Percentiles rank a stretch among this genome's conserved stretches.
phyloP scores from a whole-genome alignment of 2,888 invertebrate genomes.

The Archaeoteleia sp. region DNA sequence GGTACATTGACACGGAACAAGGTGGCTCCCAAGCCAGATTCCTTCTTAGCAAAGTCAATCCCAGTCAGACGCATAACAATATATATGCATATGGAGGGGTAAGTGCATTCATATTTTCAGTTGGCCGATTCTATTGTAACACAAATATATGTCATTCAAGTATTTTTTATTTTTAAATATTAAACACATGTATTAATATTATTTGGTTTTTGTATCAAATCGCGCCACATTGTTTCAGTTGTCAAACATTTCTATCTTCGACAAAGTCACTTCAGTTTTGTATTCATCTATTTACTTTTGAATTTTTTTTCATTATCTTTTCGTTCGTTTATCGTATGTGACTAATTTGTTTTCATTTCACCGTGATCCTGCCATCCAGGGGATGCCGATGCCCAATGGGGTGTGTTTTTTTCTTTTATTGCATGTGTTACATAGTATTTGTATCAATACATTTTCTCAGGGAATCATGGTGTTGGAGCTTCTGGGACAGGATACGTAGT shows the following conservation, averaged over 20 bases:
- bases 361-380: constrained; percentile 76
- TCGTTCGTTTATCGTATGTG: constrained; percentile 55
- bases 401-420: constrained; percentile 78
- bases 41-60: constrained; percentile 98
- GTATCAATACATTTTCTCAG: constrained; percentile 34
- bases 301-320: constrained; percentile 10
- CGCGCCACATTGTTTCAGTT: no score
- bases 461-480: constrained; percentile 46
- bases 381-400: constrained; percentile 83
- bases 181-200: no score
- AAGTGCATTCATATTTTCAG: no score
- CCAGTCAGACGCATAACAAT: constrained; percentile 99
- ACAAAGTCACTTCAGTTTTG: no score
- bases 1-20: constrained; percentile 99
- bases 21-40: constrained; percentile 99
- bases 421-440: constrained; percentile 67
- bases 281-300: no score
- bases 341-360: constrained; percentile 71
- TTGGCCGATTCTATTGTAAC: no score
- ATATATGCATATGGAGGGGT: constrained; percentile 97
- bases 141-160: no score
- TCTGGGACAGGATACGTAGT: constrained; percentile 22
- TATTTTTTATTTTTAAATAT: no score
- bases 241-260: no score
- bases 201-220: no score